Conservation (phyloP, 2,797 vertebrate species). For the Gorsachius magnificus region DNA sequence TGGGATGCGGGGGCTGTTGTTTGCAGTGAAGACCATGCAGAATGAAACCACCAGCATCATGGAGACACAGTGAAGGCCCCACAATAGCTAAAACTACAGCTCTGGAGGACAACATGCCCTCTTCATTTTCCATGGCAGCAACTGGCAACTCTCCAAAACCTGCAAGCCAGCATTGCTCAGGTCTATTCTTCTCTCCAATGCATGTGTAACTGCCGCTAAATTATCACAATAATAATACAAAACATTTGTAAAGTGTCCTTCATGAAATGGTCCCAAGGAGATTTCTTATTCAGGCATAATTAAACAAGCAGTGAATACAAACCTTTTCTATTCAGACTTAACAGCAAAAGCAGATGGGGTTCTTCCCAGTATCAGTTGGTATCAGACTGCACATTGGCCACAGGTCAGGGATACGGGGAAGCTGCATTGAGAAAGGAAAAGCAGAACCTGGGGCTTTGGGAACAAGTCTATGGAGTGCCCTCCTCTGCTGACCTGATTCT, state of each 20-base stretch:
- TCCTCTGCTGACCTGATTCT: not conserved
- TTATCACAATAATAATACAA: not conserved
- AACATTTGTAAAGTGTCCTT: slow-evolving; percentile 39
- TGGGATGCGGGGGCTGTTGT: not conserved
- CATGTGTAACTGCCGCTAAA: not conserved
- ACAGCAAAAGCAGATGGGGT: not conserved
- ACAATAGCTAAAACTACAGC: not conserved
- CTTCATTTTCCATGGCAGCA: not conserved
- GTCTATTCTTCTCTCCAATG: not conserved
- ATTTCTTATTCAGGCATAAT: slow-evolving; percentile 7
- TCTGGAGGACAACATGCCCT: not conserved
- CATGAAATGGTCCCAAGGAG: not conserved
- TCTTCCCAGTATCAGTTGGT: not conserved
- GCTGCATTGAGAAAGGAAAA: not conserved
- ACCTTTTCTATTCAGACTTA: not conserved
- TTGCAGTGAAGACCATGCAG: not conserved
- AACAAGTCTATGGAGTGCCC: not conserved
- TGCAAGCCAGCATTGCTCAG: not conserved
- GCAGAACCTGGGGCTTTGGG: rapidly evolving
- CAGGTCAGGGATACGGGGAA: not conserved
- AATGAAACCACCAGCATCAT: not conserved
- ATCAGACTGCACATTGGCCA: not conserved
- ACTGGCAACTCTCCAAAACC: not conserved
- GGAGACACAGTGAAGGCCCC: not conserved
- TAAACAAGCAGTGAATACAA: not conserved